These are phyloP conservation scores for Rhinolophus sinicus DNA, from an alignment of 2,113 vertebrate genomes.

Conservation along the genomic window DNA sequence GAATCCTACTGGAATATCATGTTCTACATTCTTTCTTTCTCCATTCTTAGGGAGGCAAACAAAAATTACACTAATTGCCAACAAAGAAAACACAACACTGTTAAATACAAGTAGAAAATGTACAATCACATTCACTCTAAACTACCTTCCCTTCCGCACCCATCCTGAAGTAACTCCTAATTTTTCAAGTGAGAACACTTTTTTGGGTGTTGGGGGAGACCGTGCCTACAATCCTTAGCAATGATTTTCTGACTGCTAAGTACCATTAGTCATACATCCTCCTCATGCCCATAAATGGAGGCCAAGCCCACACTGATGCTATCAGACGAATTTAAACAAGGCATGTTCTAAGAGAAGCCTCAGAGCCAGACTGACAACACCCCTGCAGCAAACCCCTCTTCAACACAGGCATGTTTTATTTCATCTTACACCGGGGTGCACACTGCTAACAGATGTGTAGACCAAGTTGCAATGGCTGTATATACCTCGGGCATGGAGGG, in stretches of 20 bases:
- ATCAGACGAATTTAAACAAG: constrained; percentile 42
- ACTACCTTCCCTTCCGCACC: neutral
- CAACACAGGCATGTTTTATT: constrained; percentile 66
- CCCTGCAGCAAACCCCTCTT: constrained; percentile 58
- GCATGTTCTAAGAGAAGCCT: constrained; percentile 59
- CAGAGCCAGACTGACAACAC: constrained; percentile 65
- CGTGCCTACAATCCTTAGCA: constrained; percentile 56
- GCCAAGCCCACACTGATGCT: constrained; percentile 66
- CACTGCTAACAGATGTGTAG: neutral
- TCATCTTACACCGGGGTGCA: constrained; percentile 39
- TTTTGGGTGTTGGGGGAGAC: neutral
- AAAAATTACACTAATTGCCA: constrained; percentile 18
- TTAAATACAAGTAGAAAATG: neutral
- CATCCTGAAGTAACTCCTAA: neutral
- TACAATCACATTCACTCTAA: neutral
- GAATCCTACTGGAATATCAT: constrained; percentile 51
- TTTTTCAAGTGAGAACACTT: neutral
- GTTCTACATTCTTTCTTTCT: neutral
- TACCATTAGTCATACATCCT: constrained; percentile 74
- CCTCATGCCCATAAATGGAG: constrained; percentile 74
- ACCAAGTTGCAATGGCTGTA: neutral
- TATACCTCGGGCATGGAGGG: neutral
- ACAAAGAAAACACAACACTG: neutral
- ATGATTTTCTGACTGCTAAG: constrained; percentile 44
- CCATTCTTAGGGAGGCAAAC: neutral